A percentile compares a stretch with the other conserved stretches of the same genome.
Conservation (phyloP, 1,140 invertebrate genomes). For the Lepidurus couesii region DNA sequence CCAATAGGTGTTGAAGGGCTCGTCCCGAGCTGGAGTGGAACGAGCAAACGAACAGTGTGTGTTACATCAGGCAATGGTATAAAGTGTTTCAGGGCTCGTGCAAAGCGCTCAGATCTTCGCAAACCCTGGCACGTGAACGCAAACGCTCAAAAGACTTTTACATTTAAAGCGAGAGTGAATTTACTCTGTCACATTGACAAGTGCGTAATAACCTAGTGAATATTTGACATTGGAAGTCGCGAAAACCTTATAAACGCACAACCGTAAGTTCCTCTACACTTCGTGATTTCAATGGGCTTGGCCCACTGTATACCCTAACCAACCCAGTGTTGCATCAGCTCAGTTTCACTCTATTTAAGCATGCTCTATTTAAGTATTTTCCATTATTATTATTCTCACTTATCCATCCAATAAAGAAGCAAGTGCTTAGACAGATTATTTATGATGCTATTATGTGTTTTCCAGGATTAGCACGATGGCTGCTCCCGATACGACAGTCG, state of each 20-base stretch:
- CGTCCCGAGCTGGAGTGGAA: not conserved
- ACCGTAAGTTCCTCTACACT: not conserved
- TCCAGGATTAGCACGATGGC: not conserved
- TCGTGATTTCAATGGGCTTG: not conserved
- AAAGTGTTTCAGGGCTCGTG: not conserved
- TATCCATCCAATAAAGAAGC: not conserved
- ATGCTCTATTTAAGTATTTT: no score
- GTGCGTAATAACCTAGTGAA: not conserved
- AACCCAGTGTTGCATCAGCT: not conserved
- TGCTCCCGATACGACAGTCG: slow-evolving; percentile 5
- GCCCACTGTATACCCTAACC: not conserved
- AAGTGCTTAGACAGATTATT: not conserved
- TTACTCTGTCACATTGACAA: not conserved
- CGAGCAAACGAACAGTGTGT: not conserved
- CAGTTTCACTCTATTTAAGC: no score
- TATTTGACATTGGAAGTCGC: not conserved
- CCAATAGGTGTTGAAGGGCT: slow-evolving; percentile 14
- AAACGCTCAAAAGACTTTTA: not conserved
- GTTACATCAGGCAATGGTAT: slow-evolving; percentile 11
- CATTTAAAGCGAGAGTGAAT: not conserved
- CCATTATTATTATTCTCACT: not conserved
- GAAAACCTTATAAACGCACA: not conserved
- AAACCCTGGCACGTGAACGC: not conserved
- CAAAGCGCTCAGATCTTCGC: not conserved
- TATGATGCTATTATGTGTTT: not conserved